A percentile compares a stretch with the other conserved stretches of the same genome.
phyloP scores from a whole-genome alignment of 2,113 vertebrate genomes.

The Caracal caracal region DNA sequence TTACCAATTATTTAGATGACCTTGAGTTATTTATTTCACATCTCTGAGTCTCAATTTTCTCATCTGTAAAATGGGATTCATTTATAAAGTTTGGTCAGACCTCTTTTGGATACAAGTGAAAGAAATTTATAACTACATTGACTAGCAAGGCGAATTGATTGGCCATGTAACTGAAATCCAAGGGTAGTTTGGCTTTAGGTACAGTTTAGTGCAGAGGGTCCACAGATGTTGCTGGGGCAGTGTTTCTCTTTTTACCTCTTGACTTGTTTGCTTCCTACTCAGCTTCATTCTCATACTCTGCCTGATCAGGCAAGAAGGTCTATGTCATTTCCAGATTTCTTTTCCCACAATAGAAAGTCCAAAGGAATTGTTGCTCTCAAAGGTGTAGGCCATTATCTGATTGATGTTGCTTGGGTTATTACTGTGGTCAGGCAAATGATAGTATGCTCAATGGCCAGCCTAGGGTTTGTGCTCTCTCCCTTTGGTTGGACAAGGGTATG shows the following conservation, averaged over 20 bases:
- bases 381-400: not conserved
- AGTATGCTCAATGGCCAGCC: not conserved
- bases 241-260: not conserved
- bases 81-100: not conserved
- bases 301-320: not conserved
- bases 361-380: not conserved
- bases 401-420: not conserved
- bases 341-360: not conserved
- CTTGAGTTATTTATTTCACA: not conserved
- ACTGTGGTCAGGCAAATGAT: not conserved
- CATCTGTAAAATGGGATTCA: not conserved
- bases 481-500: not conserved
- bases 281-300: not conserved
- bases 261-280: not conserved
- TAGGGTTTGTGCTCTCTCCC: rapidly evolving
- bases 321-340: not conserved
- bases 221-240: not conserved
- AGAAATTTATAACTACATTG: not conserved
- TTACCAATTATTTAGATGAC: not conserved
- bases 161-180: not conserved
- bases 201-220: not conserved
- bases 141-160: not conserved
- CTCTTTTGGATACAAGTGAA: not conserved
- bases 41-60: not conserved
- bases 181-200: not conserved